These are phyloP conservation scores for Caenorhabditis tropicalis DNA, from an alignment of 1,140 invertebrate genomes.

Conservation along the genomic window DNA sequence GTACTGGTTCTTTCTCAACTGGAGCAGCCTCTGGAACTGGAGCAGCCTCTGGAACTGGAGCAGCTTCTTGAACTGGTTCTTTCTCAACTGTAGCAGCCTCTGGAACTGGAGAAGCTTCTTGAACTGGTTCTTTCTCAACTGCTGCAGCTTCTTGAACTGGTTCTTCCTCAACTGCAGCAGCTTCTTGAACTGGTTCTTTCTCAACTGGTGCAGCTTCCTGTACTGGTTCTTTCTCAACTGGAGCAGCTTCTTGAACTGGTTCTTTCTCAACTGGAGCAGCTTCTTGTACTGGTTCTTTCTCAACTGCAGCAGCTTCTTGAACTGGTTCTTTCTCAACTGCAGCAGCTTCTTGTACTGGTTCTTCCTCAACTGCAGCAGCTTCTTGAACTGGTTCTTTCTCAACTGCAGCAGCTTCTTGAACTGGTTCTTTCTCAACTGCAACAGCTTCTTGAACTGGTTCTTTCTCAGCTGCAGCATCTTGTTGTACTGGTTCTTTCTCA, in stretches of 20 bases:
- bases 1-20: not conserved
- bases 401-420: not conserved
- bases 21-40: not conserved
- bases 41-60: not conserved
- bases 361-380: not conserved
- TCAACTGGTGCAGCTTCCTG: not conserved
- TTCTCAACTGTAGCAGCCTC: not conserved
- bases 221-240: not conserved
- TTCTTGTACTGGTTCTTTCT: not conserved
- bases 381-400: not conserved
- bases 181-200: too few relatives aligned
- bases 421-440: not conserved
- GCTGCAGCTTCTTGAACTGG: not conserved
- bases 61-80: not conserved
- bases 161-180: too few relatives aligned
- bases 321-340: not conserved
- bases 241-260: not conserved
- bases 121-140: not conserved
- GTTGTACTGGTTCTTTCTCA: not conserved
- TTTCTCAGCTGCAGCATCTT: not conserved
- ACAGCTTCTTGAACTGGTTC: not conserved
- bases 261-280: not conserved
- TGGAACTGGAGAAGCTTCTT: not conserved
- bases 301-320: not conserved
- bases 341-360: not conserved